Evolutionary conservation across 2,113 vertebrate species (phyloP), one percentile per base, ranked within the genome.

Genomic region (Melanerpes aurifrons): DNA sequence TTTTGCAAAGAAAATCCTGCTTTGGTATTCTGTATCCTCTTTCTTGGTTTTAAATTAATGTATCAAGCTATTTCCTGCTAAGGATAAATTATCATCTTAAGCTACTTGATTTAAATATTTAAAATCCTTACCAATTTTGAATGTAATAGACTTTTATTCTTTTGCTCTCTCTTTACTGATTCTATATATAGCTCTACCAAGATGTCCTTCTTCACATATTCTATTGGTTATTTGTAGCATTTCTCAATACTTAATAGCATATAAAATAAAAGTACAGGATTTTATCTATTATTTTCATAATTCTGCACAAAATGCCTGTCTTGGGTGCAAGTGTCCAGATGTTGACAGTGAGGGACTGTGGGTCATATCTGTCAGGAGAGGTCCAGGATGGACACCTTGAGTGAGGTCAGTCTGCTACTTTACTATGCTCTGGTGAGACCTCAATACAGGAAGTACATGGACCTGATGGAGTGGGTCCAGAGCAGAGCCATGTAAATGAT

Each of bases 371-470:
- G 40, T 40, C 40, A 64, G 14, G 10, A 57, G 20, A 6, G 20
- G 15, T 4, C 1, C 4, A 0, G 1, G n/a, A 18, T 0, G 2
- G 26, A 12, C 17, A 16, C 11, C 3, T 2, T 80, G 9, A 45
- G 6, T 50, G 48, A 50, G 48, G 48, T 50, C 20, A 50, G 21
- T 50, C 48, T 50, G 48, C 20, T 20, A 21, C 19, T 48, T 48
- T 48, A 18, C 19, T 48, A 18, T 48, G 47, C 47, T 48, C 48
- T 50, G 21, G 48, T 37, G 37, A 24, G 48, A 9, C 5, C 12
- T 50, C 48, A 50, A 21, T 50, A 50, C 21, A 50, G 20, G 48
- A 50, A 50, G 21, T 21, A 24, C 10, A 12, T 50, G 21, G 21
- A 50, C 9, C 48, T 45, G 43, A 45, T 45, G 15, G 43, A 45